Percentiles rank a stretch among this genome's conserved stretches.
Conservation (phyloP, 2,888 invertebrate species). For the Dynastes maya region DNA sequence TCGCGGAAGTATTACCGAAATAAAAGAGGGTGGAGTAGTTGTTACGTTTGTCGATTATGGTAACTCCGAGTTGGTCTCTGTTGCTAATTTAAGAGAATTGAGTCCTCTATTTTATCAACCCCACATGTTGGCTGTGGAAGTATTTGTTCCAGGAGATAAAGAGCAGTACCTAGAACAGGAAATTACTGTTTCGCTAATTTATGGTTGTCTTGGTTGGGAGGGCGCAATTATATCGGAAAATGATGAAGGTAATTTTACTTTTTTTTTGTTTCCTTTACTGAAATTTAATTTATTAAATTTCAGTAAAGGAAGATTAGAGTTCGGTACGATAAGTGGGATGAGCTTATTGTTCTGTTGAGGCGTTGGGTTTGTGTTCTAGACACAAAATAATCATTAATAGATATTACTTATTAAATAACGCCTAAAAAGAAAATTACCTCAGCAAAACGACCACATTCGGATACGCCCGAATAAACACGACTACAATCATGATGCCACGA, state of each 20-base stretch:
- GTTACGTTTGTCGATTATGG: conserved; percentile 82
- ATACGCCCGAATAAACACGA: no score
- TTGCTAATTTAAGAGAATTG: conserved; percentile 66
- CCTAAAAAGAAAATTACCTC: no score
- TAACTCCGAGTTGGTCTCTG: conserved; percentile 75
- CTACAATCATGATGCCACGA: no score
- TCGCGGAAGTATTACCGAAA: conserved; percentile 55
- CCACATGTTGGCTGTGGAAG: conserved; percentile 61
- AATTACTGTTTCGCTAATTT: conserved; percentile 73
- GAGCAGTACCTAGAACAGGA: conserved; percentile 60
- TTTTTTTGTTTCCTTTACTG: not conserved
- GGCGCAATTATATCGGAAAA: conserved; percentile 52
- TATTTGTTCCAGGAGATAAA: conserved; percentile 39
- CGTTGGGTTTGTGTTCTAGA: no score
- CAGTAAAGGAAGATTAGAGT: no score
- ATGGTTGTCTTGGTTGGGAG: conserved; percentile 74
- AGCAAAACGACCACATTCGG: no score
- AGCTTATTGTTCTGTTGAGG: no score
- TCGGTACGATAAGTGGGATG: no score
- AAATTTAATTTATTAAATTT: no score
- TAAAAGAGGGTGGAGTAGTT: conserved; percentile 70
- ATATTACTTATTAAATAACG: no score
- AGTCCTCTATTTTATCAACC: conserved; percentile 61
- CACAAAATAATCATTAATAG: no score
- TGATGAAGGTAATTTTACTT: conserved; percentile 35